phyloP scores from a whole-genome alignment of 2,888 invertebrate species.

The Drosophila austrosaltans region DNA sequence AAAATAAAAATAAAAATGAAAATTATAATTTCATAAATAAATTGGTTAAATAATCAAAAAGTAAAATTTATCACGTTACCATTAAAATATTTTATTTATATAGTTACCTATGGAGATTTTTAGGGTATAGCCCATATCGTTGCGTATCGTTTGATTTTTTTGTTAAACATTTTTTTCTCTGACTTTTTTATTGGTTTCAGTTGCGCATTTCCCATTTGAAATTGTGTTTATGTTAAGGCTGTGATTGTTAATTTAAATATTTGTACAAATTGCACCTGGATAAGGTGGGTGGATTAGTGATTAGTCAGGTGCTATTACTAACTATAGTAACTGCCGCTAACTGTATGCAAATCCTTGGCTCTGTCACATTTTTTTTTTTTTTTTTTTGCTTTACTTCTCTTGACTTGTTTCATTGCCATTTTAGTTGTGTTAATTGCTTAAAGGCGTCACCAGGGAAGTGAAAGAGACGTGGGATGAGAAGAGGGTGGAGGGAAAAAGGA shows the following conservation, averaged over 20 bases:
- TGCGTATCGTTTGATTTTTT: constrained; percentile 38
- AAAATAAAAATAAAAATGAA: too few relatives aligned
- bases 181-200: constrained; percentile 74
- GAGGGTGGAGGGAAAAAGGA: not conserved
- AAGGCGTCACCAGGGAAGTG: not conserved
- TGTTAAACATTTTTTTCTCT: constrained; percentile 45
- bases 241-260: constrained; percentile 59
- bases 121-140: constrained; percentile 46
- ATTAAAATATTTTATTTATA: not conserved
- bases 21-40: too few relatives aligned
- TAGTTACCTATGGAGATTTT: constrained; percentile 25
- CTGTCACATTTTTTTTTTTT: not conserved
- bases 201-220: constrained; percentile 68
- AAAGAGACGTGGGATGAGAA: not conserved
- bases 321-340: not conserved
- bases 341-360: not conserved
- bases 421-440: constrained; percentile 4
- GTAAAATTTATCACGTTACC: too few relatives aligned
- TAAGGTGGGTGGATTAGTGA: constrained; percentile 5
- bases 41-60: too few relatives aligned
- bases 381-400: not conserved
- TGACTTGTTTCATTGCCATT: not conserved
- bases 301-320: constrained; percentile 39
- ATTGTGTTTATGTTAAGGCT: constrained; percentile 35
- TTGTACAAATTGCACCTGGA: constrained; percentile 41